Evolutionary conservation across 2,113 vertebrate species (phyloP), one percentile per base, ranked within the genome.

Genomic region (Crotalus viridis): DNA sequence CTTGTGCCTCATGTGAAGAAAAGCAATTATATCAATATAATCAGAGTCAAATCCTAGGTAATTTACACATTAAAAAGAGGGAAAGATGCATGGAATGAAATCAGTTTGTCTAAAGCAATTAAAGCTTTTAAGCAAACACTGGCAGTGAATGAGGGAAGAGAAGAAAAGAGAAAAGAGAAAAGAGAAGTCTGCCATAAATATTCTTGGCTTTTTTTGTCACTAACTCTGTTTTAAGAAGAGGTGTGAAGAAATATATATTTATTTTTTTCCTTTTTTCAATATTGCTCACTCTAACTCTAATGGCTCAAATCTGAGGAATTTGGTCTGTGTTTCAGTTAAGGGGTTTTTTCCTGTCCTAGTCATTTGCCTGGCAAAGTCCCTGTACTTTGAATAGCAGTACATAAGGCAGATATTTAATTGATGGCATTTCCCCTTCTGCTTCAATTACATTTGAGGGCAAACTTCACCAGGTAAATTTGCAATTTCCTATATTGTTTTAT

Each of bases 91-190:
- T 97, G 97, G 97, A 98, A 97, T 96, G n/a, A 97, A 97, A 97
- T 97, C 97, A 97, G 95, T 98, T 98, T 97, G 97, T 97, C 97
- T 98, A 98, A 98, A 97, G 97, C 97, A 98, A 98, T 98, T 98
- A 98, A 98, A 98, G 97, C 97, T 97, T 96, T 97, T 98, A 97
- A 97, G 97, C 97, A 98, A 98, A 98, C 97, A 98, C 97, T 97
- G 97, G 95, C 97, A 95, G 96, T 96, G 97, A 98, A 97, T 97
- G 96, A 96, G 96, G 96, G 97, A 97, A 97, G 98, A 98, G 19
- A 81, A 81, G 4, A 56, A 17, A 81, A 19, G n/a, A 33, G 2
- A n/a, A 28, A 64, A 64, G 10, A 28, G 10, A 61, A 24, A 26
- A 24, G 5, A 61, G 3, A 26, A 97, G 97, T 97, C 96, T 96